Evolutionary conservation across 2,797 vertebrate genomes (phyloP).

Genomic region (Neomorphus geoffroyi): DNA sequence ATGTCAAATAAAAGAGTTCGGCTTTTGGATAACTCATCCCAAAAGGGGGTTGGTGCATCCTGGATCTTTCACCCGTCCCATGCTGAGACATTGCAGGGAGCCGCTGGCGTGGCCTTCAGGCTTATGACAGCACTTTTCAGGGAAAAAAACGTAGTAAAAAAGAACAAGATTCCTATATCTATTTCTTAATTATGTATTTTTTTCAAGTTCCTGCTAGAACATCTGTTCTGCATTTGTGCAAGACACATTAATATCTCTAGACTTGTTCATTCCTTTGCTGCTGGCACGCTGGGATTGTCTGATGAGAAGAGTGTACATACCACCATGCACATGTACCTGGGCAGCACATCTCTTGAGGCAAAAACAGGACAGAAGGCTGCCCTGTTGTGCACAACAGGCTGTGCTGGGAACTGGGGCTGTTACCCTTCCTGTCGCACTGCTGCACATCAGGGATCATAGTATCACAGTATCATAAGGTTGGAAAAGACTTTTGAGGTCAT

Average conservation of each 20-base stretch:
- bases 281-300: accelerated
- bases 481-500: too few relatives aligned
- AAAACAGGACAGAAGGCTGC: accelerated
- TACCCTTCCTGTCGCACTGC: neutral
- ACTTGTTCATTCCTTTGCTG: neutral
- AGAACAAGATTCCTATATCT: neutral
- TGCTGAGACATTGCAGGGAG: neutral
- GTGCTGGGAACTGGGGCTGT: neutral
- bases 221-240: conserved; percentile 59
- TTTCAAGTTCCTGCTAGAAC: neutral
- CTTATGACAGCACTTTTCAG: conserved; percentile 21
- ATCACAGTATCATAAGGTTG: too few relatives aligned
- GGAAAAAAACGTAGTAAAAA: neutral
- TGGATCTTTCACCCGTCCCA: neutral
- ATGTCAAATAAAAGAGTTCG: conserved; percentile 57
- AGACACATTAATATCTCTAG: neutral
- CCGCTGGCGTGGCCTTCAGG: neutral
- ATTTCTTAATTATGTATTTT: neutral
- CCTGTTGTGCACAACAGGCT: too few relatives aligned
- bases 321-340: accelerated
- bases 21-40: conserved; percentile 29
- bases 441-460: too few relatives aligned
- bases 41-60: neutral
- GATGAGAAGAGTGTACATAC: neutral
- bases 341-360: accelerated